Conservation (phyloP, 2,888 invertebrate genomes). For the Anorthoa munda region DNA sequence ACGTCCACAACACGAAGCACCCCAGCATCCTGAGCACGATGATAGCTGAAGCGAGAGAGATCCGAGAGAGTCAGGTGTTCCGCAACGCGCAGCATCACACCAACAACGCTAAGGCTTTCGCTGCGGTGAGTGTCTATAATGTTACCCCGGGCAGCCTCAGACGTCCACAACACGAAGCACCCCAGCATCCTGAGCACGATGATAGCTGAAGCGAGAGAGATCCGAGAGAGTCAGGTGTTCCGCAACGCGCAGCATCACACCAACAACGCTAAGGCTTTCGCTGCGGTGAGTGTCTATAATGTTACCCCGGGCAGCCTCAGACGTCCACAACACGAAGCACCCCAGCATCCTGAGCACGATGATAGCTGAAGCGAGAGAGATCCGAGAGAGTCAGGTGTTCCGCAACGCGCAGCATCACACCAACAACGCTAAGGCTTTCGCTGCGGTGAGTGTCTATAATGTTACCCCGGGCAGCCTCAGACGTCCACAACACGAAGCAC, state of each 20-base stretch:
- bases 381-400: conserved; percentile 95
- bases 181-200: conserved; percentile 96
- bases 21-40: conserved; percentile 96
- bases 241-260: conserved; percentile 83
- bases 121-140: no score
- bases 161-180: conserved; percentile 94
- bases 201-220: conserved; percentile 98
- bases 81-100: conserved; percentile 83
- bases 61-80: conserved; percentile 95
- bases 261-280: conserved; percentile 81
- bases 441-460: no score
- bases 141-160: conserved; percentile 2
- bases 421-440: conserved; percentile 81
- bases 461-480: conserved; percentile 2
- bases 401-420: conserved; percentile 83
- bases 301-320: conserved; percentile 2
- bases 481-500: conserved; percentile 94
- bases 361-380: conserved; percentile 98
- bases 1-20: conserved; percentile 94
- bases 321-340: conserved; percentile 94
- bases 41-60: conserved; percentile 98
- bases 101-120: conserved; percentile 81
- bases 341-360: conserved; percentile 96
- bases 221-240: conserved; percentile 95
- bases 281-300: no score